Base-by-base conservation (phyloP, 2,888 invertebrate genomes). In the Elegia similella region DNA sequence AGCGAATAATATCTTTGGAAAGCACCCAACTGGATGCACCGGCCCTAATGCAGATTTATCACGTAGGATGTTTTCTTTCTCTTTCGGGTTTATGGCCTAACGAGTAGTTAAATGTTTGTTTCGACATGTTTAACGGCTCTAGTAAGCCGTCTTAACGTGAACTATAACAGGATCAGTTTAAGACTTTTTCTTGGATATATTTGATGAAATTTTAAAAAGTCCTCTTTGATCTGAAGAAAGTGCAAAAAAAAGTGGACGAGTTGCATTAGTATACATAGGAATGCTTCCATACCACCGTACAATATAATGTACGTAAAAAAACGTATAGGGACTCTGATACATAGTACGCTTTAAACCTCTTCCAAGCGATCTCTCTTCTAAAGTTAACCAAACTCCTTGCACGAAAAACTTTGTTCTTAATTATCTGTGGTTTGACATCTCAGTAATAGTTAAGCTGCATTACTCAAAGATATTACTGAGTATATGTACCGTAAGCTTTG, bases 1-100 rank as follows among this genome's bases (percentile, higher is more conserved):
- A 53, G 58, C 56, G 43, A 56, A 52, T 61, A 59, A 62, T 62
- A 58, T 59, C 56, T 59, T 61, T 67, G 64, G 66, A 62, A 52
- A 50, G 46, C 57, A 59, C 62, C 66, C 66, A 67, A 67, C 61
- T 63, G 52, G 58, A 50, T 59, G 50, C 52, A 44, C 17, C 43
- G 17, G 42, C 30, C 23, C 52, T 29, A 52, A 50, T 32, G 42
- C 34, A 34, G 55, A 46, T 55, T 46, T 55, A 38, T 55, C n/a
- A 16, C 43, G 15, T 32, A 0, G 38, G 29, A 53, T 38, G 16
- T 43, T 15, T 30, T 56, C 12, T 42, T 29, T 56, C 44, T 30
- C 38, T 48, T 56, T 42, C 17, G 16, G 23, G 23, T 42, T 42
- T 23, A 42, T 23, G 29, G 23, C 42, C 42, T 42, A 50, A 34